Percentiles rank a stretch among this genome's conserved stretches.
phyloP scores from a whole-genome alignment of 2,113 vertebrate genomes.

The Sander vitreus region DNA sequence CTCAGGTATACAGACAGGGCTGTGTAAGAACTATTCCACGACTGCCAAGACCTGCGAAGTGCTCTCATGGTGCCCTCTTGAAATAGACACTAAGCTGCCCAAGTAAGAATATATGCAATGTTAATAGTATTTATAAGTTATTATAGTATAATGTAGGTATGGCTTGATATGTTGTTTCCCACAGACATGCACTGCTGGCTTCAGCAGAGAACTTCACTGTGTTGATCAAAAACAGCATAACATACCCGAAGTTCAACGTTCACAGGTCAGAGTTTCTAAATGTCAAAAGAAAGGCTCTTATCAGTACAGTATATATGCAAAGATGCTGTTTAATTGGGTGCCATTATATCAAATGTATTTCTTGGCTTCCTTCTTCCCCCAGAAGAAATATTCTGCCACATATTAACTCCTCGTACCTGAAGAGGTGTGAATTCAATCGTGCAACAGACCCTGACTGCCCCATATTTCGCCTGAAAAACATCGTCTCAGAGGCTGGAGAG shows the following conservation, averaged over 20 bases:
- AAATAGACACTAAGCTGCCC: slow-evolving; percentile 79
- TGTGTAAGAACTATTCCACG: slow-evolving; percentile 77
- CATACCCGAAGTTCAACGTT: slow-evolving; percentile 92
- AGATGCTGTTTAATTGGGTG: not conserved
- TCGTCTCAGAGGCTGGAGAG: slow-evolving; percentile 86
- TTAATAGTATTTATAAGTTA: not conserved
- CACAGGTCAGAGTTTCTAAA: slow-evolving; percentile 84
- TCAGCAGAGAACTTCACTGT: slow-evolving; percentile 93
- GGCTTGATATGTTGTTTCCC: not conserved
- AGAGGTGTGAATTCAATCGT: slow-evolving; percentile 84
- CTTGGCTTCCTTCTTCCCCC: not conserved
- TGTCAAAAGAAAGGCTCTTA: not conserved
- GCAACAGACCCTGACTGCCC: slow-evolving; percentile 89
- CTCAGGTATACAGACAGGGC: slow-evolving; percentile 84
- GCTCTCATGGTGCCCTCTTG: slow-evolving; percentile 82
- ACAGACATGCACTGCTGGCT: slow-evolving; percentile 86
- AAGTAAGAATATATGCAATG: slow-evolving; percentile 76
- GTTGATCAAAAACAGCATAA: slow-evolving; percentile 93
- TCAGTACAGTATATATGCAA: not conserved
- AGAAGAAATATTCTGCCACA: slow-evolving; percentile 89
- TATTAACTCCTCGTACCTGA: slow-evolving; percentile 86
- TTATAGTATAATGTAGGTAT: not conserved
- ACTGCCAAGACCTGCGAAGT: slow-evolving; percentile 82
- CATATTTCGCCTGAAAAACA: slow-evolving; percentile 88
- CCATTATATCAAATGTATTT: not conserved